Conservation (phyloP, 1,140 invertebrate genomes). For the Microplitis mediator region DNA sequence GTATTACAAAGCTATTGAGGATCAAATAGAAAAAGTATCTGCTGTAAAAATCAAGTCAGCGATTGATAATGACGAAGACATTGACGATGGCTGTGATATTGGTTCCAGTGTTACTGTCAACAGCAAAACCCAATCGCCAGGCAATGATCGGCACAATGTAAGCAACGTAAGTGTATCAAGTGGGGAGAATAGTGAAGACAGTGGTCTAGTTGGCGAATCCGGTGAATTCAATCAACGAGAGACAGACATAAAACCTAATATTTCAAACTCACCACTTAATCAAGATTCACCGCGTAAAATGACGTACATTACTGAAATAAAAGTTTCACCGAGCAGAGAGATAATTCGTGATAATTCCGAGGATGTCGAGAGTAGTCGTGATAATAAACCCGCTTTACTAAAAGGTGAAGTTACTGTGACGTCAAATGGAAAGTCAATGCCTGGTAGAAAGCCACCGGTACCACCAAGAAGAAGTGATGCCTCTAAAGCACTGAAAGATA, state of each 20-base stretch:
- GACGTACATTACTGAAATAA: slow-evolving; percentile 63
- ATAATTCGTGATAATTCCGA: slow-evolving; percentile 26
- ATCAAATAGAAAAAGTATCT: slow-evolving; percentile 13
- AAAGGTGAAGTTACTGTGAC: slow-evolving; percentile 44
- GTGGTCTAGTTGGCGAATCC: slow-evolving; percentile 50
- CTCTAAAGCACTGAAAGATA: slow-evolving; percentile 39
- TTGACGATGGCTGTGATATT: slow-evolving; percentile 50
- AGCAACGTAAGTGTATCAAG: slow-evolving; percentile 57
- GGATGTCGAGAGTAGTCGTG: slow-evolving; percentile 37
- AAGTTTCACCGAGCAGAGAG: slow-evolving; percentile 51
- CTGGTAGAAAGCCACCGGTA: slow-evolving; percentile 56
- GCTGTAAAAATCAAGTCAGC: neutral
- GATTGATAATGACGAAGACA: slow-evolving; percentile 17
- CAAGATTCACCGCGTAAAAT: slow-evolving; percentile 44
- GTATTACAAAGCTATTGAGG: slow-evolving; percentile 6
- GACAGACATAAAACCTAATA: slow-evolving; percentile 45
- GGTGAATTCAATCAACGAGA: slow-evolving; percentile 44
- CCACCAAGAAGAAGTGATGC: slow-evolving; percentile 54
- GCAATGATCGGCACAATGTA: slow-evolving; percentile 48
- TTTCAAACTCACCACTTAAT: slow-evolving; percentile 54
- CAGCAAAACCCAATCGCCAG: slow-evolving; percentile 40
- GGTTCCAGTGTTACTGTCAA: slow-evolving; percentile 50
- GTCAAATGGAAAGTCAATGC: slow-evolving; percentile 50
- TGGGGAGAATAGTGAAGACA: slow-evolving; percentile 56
- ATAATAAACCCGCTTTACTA: slow-evolving; percentile 36